Conservation (phyloP, 2,888 invertebrate genomes). For the Harpalus rubripes region DNA sequence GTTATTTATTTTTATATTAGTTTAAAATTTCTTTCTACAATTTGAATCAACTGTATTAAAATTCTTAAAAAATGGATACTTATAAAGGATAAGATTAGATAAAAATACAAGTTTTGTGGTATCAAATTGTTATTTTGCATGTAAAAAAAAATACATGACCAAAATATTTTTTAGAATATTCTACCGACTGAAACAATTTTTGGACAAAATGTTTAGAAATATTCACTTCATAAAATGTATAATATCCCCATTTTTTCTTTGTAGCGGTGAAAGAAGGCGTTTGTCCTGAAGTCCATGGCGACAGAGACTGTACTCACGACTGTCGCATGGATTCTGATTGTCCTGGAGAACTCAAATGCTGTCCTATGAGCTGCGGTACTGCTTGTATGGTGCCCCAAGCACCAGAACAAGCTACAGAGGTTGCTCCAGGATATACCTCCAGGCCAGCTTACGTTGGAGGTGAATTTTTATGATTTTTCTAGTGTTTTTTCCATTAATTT, state of each 20-base stretch:
- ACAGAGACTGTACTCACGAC: slow-evolving; percentile 83
- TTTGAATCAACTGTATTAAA: too few relatives aligned
- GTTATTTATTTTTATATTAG: too few relatives aligned
- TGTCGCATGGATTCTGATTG: slow-evolving; percentile 92
- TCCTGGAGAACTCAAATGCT: slow-evolving; percentile 88
- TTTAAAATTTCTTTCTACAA: too few relatives aligned
- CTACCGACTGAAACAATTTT: too few relatives aligned
- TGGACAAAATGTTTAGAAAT: too few relatives aligned
- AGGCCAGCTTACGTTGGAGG: slow-evolving; percentile 69
- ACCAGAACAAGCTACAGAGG: slow-evolving; percentile 73
- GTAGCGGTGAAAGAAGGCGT: slow-evolving; percentile 85
- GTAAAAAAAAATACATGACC: too few relatives aligned
- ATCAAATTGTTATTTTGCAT: too few relatives aligned
- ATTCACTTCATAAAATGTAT: not conserved
- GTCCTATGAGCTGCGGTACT: slow-evolving; percentile 87
- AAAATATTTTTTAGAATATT: too few relatives aligned
- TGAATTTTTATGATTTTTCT: not conserved
- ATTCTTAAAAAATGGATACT: too few relatives aligned
- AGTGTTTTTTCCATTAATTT: too few relatives aligned
- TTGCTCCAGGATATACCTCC: slow-evolving; percentile 76
- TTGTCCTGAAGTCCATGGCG: slow-evolving; percentile 80
- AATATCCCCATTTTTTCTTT: slow-evolving; percentile 34
- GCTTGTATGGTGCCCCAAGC: slow-evolving; percentile 82
- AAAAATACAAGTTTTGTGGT: too few relatives aligned
- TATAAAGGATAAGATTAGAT: too few relatives aligned